Conservation (phyloP, 2,888 invertebrate genomes). For the Psylliodes chrysocephalus region DNA sequence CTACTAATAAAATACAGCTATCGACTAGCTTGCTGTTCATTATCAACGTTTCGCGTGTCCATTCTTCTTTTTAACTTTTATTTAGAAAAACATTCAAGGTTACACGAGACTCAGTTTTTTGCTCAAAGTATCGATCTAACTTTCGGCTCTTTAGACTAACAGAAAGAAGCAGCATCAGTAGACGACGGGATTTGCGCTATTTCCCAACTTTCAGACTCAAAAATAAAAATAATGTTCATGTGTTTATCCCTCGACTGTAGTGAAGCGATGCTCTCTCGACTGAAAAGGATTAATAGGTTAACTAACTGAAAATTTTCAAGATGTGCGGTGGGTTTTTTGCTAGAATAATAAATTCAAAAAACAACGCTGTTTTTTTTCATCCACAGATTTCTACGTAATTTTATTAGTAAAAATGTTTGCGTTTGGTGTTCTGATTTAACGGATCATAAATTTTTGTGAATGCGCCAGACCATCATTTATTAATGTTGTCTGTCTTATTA, state of each 20-base stretch:
- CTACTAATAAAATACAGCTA: no score
- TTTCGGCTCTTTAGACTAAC: neutral
- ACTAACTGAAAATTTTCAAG: neutral
- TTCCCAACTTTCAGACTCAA: conserved; percentile 12
- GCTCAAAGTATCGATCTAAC: neutral
- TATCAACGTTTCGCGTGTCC: neutral
- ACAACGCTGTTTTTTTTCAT: no score
- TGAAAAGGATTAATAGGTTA: neutral
- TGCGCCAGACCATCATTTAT: no score
- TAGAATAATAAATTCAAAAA: no score
- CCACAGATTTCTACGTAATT: no score
- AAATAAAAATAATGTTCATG: neutral
- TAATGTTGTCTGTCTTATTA: no score
- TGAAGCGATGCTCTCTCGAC: neutral
- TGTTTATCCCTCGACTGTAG: neutral
- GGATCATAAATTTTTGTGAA: no score
- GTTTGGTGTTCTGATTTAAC: no score
- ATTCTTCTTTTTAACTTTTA: neutral
- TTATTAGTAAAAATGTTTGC: no score
- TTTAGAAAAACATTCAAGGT: neutral
- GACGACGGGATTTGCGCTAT: neutral
- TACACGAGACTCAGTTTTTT: neutral
- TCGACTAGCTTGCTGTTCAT: no score
- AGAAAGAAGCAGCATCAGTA: neutral
- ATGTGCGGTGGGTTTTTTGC: no score